These are phyloP conservation scores for Sycophila texana DNA, from an alignment of 2,888 invertebrate species.

Conservation along the genomic window DNA sequence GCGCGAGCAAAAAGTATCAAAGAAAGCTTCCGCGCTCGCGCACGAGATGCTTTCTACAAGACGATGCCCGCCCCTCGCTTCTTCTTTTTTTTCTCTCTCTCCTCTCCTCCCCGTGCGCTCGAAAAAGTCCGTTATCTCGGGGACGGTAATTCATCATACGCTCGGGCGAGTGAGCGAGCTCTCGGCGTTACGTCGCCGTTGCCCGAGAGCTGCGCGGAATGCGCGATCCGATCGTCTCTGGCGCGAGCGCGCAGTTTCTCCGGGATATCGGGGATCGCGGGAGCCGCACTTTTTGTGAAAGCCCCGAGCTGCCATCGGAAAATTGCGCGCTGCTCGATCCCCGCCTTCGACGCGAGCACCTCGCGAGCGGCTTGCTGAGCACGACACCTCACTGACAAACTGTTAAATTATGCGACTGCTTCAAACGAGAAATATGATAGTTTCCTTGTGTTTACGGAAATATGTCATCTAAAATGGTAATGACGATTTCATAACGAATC, in stretches of 20 bases:
- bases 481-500: too few relatives aligned
- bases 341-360: too few relatives aligned
- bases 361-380: too few relatives aligned
- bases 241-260: slow-evolving; percentile 23
- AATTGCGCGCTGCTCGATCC: slow-evolving; percentile 6
- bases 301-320: slow-evolving; percentile 36
- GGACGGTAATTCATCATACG: slow-evolving; percentile 48
- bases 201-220: background rate
- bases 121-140: slow-evolving; percentile 36
- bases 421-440: too few relatives aligned
- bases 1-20: slow-evolving; percentile 45
- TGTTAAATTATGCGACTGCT: too few relatives aligned
- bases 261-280: slow-evolving; percentile 14
- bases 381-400: too few relatives aligned
- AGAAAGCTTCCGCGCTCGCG: slow-evolving; percentile 50
- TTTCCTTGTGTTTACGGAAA: too few relatives aligned
- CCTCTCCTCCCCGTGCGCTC: background rate
- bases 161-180: slow-evolving; percentile 47
- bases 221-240: slow-evolving; percentile 12
- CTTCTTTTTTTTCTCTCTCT: background rate
- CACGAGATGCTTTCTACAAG: slow-evolving; percentile 40
- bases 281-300: slow-evolving; percentile 38
- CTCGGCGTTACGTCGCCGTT: slow-evolving; percentile 30
- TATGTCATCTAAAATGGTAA: too few relatives aligned
- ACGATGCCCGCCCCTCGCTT: background rate